Percentiles rank a stretch among this genome's conserved stretches.
phyloP scores from a whole-genome alignment of 2,113 vertebrate genomes.

The Anolis carolinensis region DNA sequence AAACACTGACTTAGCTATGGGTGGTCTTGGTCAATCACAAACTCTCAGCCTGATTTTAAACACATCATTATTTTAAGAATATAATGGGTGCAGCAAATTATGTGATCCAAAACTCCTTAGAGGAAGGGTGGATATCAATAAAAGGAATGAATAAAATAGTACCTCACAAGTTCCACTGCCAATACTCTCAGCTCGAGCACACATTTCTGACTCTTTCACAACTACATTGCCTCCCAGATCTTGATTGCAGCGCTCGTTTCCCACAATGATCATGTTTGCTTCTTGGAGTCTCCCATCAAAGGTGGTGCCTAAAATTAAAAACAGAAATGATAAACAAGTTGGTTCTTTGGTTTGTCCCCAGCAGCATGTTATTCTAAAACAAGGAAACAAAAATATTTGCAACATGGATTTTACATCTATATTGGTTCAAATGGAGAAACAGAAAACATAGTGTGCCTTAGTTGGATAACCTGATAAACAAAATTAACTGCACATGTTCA shows the following conservation, averaged over 20 bases:
- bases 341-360: not conserved
- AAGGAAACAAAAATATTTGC: not conserved
- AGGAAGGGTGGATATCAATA: not conserved
- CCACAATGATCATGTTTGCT: slow-evolving; percentile 86
- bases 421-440: slow-evolving; percentile 16
- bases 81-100: not conserved
- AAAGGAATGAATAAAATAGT: slow-evolving; percentile 32
- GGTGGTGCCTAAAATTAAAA: slow-evolving; percentile 79
- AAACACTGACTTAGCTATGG: not conserved
- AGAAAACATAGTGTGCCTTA: not conserved
- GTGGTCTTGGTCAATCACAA: not conserved
- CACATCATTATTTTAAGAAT: not conserved
- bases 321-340: not conserved
- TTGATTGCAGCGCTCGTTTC: slow-evolving; percentile 87
- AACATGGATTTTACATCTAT: not conserved
- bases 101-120: not conserved
- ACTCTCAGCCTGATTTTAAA: no score
- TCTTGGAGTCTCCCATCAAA: slow-evolving; percentile 87
- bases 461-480: not conserved
- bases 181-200: slow-evolving; percentile 88
- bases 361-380: not conserved
- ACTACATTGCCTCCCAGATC: slow-evolving; percentile 89
- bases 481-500: not conserved
- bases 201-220: slow-evolving; percentile 91
- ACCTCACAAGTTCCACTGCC: slow-evolving; percentile 95